Conservation (phyloP, 2,797 vertebrate species). For the Pelochelys cantorii region DNA sequence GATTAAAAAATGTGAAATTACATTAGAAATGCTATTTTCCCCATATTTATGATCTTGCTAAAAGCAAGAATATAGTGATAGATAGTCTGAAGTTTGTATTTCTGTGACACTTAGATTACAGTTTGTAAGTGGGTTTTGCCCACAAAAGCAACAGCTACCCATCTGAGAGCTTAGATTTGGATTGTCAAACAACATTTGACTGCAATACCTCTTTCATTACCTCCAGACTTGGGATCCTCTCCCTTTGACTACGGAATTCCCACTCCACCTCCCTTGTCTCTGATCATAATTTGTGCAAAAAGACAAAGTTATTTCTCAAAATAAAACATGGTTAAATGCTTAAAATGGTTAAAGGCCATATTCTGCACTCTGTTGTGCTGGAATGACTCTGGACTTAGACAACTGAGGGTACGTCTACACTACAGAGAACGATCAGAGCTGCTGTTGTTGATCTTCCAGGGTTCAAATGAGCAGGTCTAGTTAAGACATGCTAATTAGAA, state of each 20-base stretch:
- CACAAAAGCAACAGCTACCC: background rate
- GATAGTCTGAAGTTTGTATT: background rate
- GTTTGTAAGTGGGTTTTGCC: background rate
- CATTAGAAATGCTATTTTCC: background rate
- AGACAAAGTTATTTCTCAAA: background rate
- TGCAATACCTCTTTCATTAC: background rate
- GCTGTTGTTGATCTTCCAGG: too few species aligned
- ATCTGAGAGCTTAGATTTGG: background rate
- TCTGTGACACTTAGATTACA: background rate
- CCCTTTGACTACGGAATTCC: background rate
- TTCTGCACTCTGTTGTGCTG: background rate
- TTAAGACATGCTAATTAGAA: too few species aligned
- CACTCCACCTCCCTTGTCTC: background rate
- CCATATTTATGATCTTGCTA: background rate
- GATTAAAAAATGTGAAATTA: background rate
- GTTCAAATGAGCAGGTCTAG: too few species aligned
- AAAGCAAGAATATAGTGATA: background rate
- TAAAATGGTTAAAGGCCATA: background rate
- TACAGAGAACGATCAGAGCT: too few species aligned
- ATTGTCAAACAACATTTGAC: background rate
- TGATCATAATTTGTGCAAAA: background rate
- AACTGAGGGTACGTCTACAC: background rate
- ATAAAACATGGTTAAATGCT: background rate
- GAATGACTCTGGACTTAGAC: background rate
- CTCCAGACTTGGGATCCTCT: background rate